phyloP scores from a whole-genome alignment of 2,113 vertebrate genomes.

The Psilopsiagon aurifrons region DNA sequence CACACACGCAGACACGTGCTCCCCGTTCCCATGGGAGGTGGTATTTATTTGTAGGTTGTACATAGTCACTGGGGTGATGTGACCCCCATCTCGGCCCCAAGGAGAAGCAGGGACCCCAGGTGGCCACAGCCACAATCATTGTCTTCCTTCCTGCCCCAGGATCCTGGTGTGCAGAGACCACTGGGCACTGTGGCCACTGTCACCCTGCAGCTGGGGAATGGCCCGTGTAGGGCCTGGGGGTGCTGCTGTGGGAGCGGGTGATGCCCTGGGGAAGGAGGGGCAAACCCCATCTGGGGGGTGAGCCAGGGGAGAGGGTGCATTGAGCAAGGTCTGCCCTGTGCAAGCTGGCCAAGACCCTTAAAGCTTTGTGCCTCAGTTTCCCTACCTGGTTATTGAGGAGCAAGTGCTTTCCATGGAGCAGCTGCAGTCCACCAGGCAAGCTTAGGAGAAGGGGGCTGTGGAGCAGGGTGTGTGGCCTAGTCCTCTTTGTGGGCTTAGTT shows the following conservation, averaged over 20 bases:
- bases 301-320: not conserved
- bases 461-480: accelerated
- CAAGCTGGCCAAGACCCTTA: accelerated
- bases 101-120: not conserved
- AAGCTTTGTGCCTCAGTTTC: not conserved
- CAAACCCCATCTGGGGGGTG: not conserved
- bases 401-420: not conserved
- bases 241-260: not conserved
- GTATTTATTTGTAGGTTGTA: slow-evolving; percentile 96
- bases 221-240: accelerated
- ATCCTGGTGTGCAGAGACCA: not conserved
- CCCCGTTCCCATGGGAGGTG: slow-evolving; percentile 53
- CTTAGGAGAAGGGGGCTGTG: not conserved
- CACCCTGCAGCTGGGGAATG: accelerated
- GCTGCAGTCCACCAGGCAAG: not conserved
- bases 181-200: accelerated
- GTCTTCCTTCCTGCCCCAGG: not conserved
- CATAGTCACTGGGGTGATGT: slow-evolving; percentile 68
- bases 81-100: not conserved
- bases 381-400: not conserved
- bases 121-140: accelerated
- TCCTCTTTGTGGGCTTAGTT: accelerated
- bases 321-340: accelerated
- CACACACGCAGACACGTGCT: not conserved
- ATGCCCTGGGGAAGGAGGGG: not conserved